Conservation (phyloP, 2,797 vertebrate species). For the Oreortyx pictus region DNA sequence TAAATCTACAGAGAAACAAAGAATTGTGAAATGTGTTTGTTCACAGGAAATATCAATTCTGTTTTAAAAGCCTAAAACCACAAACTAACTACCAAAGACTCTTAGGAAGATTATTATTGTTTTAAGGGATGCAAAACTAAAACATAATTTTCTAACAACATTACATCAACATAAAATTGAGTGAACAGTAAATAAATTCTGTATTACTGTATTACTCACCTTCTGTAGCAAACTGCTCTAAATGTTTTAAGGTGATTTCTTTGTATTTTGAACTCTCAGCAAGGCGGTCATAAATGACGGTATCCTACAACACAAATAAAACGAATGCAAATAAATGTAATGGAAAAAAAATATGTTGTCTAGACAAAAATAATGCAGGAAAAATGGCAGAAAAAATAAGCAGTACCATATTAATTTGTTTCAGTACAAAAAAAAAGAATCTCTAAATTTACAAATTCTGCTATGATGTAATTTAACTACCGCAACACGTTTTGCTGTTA, state of each 20-base stretch:
- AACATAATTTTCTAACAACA: neutral
- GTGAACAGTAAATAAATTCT: neutral
- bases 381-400: neutral
- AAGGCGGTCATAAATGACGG: conserved; percentile 96
- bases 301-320: conserved; percentile 87
- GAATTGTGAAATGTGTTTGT: neutral
- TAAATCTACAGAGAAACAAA: conserved; percentile 1
- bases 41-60: neutral
- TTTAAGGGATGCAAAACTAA: neutral
- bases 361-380: neutral
- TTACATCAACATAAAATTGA: neutral
- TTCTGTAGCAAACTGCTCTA: conserved; percentile 98
- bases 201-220: conserved; percentile 79
- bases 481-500: neutral
- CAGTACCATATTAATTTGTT: neutral
- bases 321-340: neutral
- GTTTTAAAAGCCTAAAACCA: neutral
- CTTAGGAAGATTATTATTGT: neutral
- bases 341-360: neutral
- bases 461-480: neutral
- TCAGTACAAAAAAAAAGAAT: neutral
- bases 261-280: conserved; percentile 96
- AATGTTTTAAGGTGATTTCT: conserved; percentile 97
- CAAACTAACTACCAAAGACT: neutral
- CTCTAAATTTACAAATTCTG: too few species aligned